phyloP scores from a whole-genome alignment of 2,797 vertebrate genomes.

The Brachyrhaphis roseni region DNA sequence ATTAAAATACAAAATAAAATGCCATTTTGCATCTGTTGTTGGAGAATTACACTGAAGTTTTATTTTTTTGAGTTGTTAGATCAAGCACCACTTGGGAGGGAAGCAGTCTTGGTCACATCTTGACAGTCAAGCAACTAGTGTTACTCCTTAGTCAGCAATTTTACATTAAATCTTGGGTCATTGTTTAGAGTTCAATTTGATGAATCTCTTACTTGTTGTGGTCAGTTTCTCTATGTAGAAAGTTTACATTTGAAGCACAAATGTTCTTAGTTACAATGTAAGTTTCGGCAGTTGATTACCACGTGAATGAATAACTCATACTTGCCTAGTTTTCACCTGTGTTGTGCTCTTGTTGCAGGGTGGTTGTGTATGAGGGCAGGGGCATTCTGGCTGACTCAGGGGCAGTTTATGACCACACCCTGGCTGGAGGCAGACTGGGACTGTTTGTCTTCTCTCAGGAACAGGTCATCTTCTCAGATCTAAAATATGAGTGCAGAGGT shows the following conservation, averaged over 20 bases:
- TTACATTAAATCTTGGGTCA: not conserved
- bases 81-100: not conserved
- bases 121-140: not conserved
- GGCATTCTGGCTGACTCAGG: slow-evolving; percentile 94
- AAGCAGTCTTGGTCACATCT: not conserved
- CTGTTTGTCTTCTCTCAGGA: slow-evolving; percentile 99
- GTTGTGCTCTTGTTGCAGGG: slow-evolving; percentile 73
- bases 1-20: not conserved
- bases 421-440: slow-evolving; percentile 92
- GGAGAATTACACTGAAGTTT: not conserved
- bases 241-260: not conserved
- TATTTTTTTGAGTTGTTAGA: not conserved
- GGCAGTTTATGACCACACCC: slow-evolving; percentile 92
- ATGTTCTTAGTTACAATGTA: not conserved
- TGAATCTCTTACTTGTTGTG: not conserved
- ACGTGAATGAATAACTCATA: not conserved
- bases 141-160: not conserved
- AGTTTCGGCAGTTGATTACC: not conserved
- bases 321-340: not conserved
- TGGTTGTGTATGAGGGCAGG: slow-evolving; percentile 94
- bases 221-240: not conserved
- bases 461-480: slow-evolving; percentile 95
- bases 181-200: not conserved
- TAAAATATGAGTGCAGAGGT: slow-evolving; percentile 98
- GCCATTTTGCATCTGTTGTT: not conserved